Evolutionary conservation across 2,113 vertebrate species (phyloP).

Genomic region (Smithornis capensis): DNA sequence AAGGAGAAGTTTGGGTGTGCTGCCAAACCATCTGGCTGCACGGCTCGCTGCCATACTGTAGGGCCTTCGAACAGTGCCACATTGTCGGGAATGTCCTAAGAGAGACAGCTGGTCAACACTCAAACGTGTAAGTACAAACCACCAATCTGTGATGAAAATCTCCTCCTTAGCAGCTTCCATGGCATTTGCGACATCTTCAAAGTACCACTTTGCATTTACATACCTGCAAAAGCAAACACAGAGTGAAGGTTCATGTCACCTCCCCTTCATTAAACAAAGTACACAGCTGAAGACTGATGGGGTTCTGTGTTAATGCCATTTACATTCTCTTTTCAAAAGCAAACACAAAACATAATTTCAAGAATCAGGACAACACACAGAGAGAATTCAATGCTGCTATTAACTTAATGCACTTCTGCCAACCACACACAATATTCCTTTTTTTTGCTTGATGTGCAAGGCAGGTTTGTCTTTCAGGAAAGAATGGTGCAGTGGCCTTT

Average conservation of each 20-base stretch:
- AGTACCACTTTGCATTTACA: conserved; percentile 92
- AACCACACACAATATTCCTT: neutral
- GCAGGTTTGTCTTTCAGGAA: neutral
- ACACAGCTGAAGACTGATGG: neutral
- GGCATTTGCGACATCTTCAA: conserved; percentile 91
- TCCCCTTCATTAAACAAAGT: neutral
- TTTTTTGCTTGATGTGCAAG: neutral
- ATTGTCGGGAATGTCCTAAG: neutral
- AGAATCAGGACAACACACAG: neutral
- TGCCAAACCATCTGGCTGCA: conserved; percentile 60
- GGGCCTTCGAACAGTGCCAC: neutral
- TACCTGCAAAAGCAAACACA: conserved; percentile 82
- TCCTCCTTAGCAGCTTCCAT: conserved; percentile 93
- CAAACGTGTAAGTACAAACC: conserved; percentile 77
- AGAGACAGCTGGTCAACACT: neutral
- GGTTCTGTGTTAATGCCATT: neutral
- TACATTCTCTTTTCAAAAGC: neutral
- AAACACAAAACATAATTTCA: neutral
- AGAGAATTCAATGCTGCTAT: neutral
- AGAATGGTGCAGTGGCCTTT: neutral
- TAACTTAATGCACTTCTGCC: neutral
- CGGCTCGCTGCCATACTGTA: conserved; percentile 35
- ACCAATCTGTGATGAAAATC: conserved; percentile 99
- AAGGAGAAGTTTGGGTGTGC: conserved; percentile 38
- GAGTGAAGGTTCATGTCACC: neutral